Base-by-base conservation (phyloP, 2,888 invertebrate genomes). In the Pyrochroa serraticornis region DNA sequence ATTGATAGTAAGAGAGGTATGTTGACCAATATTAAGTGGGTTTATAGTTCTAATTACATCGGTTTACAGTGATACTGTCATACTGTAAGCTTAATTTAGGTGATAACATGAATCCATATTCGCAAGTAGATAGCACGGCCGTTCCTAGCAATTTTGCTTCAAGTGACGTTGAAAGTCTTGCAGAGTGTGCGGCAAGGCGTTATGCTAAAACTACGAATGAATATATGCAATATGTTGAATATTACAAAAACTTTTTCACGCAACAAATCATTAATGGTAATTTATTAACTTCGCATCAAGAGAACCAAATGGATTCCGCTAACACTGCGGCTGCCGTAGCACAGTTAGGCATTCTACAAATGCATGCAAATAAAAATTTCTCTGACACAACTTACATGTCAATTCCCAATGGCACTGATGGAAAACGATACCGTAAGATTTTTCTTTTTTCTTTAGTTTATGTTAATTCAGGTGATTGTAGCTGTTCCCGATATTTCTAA, bases 271-370 rank as follows among this genome's bases (percentile, higher is more conserved):
- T 81, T 64, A 83, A 84, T 57, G 85, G 85, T 2, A 80, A 82
- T 43, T 80, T 83, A 0, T 83, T 84, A 30, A 77, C 77, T 7
- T 65, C 76, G 7, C 78, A 78, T 50, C 78, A 78, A 79, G 85
- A 58, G 69, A 87, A 71, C 84, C 88, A 68, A 85, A 89, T 88
- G 59, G 89, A 89, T 66, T 80, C 89, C 7, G 91, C 91, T 0
- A 93, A 93, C 77, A 92, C 92, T 0, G 93, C 92, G 0, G 92
- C 93, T 0, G 94, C 94, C 0, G 93, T 95, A 0, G 94, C 95
- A 0, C 90, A 93, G 69, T 92, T 92, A 0, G 95, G 95, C 3
- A 91, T 93, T 58, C 85, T 86, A 65, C 86, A 87, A 66, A 80
- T 87, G 48, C 84, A 87, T 56, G 76, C 79, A n/a, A 75, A 71